Evolutionary conservation across 2,797 vertebrate species (phyloP).

Genomic region (Alca torda): DNA sequence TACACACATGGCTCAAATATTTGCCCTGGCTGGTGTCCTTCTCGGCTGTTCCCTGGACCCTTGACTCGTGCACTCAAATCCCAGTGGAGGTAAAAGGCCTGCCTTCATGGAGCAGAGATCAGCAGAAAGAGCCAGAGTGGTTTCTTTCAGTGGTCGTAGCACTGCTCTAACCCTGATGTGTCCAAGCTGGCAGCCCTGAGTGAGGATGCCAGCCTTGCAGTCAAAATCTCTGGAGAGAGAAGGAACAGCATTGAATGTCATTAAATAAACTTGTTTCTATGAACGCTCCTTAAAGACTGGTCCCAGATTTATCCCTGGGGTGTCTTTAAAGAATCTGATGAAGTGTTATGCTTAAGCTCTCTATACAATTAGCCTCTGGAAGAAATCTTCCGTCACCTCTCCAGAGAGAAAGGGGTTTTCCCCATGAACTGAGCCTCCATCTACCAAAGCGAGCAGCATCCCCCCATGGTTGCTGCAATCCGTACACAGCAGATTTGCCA

Average conservation of each 20-base stretch:
- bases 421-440: neutral
- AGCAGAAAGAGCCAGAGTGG: neutral
- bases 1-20: neutral
- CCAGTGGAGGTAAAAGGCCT: neutral
- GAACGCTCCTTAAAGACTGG: neutral
- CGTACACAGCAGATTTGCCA: neutral
- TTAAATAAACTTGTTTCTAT: neutral
- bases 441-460: neutral
- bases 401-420: neutral
- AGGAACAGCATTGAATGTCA: neutral
- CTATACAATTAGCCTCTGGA: neutral
- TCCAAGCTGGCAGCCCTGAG: neutral
- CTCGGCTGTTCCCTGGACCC: neutral
- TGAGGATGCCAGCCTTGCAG: neutral
- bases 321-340: neutral
- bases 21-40: neutral
- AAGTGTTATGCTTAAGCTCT: neutral
- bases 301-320: neutral
- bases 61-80: neutral
- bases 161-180: neutral
- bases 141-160: neutral
- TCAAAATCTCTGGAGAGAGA: neutral
- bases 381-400: neutral
- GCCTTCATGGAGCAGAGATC: neutral
- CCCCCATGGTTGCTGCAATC: neutral